These are phyloP conservation scores for Azorinus chamasolen DNA, from an alignment of 2,888 invertebrate species.

Conservation along the genomic window DNA sequence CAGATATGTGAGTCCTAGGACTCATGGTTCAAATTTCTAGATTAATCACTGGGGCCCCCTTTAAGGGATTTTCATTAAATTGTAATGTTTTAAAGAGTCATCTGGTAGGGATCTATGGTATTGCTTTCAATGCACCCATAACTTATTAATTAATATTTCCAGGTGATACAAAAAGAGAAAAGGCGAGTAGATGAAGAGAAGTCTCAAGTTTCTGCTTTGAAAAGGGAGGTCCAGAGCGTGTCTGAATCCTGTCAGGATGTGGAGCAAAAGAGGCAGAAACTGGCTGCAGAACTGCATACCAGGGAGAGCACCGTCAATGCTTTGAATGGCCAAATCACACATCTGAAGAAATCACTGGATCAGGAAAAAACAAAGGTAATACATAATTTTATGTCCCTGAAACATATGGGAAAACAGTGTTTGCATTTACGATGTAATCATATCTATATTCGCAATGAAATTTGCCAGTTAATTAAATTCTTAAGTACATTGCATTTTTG, in stretches of 20 bases:
- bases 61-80: too few species aligned
- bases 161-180: slow-evolving; percentile 82
- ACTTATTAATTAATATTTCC: background rate
- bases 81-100: background rate
- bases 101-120: too few species aligned
- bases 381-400: background rate
- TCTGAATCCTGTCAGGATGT: slow-evolving; percentile 78
- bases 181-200: slow-evolving; percentile 79
- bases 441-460: too few species aligned
- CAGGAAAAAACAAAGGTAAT: slow-evolving; percentile 71
- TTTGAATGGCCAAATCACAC: slow-evolving; percentile 75
- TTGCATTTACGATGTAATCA: too few species aligned
- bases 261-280: slow-evolving; percentile 75
- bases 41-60: too few species aligned
- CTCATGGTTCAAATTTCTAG: too few species aligned
- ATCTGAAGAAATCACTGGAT: slow-evolving; percentile 71
- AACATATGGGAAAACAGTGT: too few species aligned
- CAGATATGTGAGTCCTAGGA: too few species aligned
- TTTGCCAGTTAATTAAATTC: too few species aligned
- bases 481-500: too few species aligned
- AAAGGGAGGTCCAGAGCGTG: slow-evolving; percentile 78
- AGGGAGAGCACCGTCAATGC: slow-evolving; percentile 75
- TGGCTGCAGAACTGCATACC: slow-evolving; percentile 75
- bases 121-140: too few species aligned
- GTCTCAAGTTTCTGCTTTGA: slow-evolving; percentile 65